These are phyloP conservation scores for Ylistrum balloti DNA, from an alignment of 1,140 invertebrate genomes.

Conservation along the genomic window DNA sequence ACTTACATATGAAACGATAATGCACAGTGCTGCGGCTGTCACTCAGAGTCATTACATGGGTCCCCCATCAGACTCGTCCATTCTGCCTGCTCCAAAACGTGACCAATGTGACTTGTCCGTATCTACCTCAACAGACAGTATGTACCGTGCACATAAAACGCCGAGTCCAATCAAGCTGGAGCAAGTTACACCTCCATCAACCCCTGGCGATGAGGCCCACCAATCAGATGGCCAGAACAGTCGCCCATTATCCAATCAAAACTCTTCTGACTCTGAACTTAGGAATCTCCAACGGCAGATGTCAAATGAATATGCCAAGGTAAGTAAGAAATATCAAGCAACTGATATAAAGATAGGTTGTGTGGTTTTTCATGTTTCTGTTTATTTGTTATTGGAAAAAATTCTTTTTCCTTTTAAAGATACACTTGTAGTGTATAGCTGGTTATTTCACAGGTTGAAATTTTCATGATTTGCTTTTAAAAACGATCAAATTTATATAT, in stretches of 20 bases:
- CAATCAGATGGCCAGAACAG: constrained; percentile 42
- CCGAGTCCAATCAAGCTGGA: constrained; percentile 59
- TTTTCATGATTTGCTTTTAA: no score
- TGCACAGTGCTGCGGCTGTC: constrained; percentile 70
- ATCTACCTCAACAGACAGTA: constrained; percentile 57
- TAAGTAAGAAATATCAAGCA: not conserved
- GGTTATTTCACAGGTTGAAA: no score
- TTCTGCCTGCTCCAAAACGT: constrained; percentile 46
- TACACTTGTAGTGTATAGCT: no score
- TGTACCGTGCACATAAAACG: constrained; percentile 20
- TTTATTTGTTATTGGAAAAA: no score
- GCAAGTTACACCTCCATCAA: constrained; percentile 73
- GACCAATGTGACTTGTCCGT: constrained; percentile 53
- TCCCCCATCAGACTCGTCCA: not conserved
- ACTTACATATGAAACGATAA: constrained; percentile 76
- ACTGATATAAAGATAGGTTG: no score
- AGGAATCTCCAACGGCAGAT: not conserved
- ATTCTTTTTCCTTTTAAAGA: no score
- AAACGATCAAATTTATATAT: no score
- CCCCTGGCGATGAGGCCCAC: constrained; percentile 62
- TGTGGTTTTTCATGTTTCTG: no score
- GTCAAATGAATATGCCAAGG: constrained; percentile 18
- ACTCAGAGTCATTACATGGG: constrained; percentile 49
- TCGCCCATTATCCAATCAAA: constrained; percentile 45
- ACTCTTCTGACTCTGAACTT: constrained; percentile 22